Evolutionary conservation across 2,888 invertebrate genomes (phyloP), one percentile per base, ranked within the genome.

Genomic region (Eristalis pertinax): DNA sequence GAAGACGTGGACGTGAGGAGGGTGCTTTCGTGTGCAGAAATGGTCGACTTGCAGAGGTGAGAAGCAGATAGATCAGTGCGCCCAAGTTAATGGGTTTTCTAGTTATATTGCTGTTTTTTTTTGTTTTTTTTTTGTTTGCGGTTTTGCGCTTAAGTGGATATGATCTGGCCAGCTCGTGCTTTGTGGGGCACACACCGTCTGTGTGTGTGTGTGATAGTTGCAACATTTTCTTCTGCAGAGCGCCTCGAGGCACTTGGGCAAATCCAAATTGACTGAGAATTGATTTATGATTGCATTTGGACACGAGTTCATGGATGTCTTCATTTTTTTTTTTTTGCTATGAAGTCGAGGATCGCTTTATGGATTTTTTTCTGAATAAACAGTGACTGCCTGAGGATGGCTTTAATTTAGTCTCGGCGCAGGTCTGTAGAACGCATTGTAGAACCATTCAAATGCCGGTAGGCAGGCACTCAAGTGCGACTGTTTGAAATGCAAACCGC

Each of bases 21-120:
- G 62, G 50, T 13, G 50, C 63, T 68, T 56, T 19, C 15, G 63
- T 70, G 22, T 19, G 13, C 13, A 41, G 13, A 72, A 35, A 50
- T 65, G 73, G 60, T 65, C 72, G 83, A 29, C 73, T 83, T 63
- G 13, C 43, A 62, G 64, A 74, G 79, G 74, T 69, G 64, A 75
- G 79, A 79, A 84, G 60, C 62, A 72, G 72, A 80, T 58, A 72
- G 76, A 84, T 84, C 75, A 72, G 72, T 58, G 58, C 60, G n/a
- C 65, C 69, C 64, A 75, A 84, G 84, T 70, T 79, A 75, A 75
- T 84, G 75, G 69, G 84, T 70, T 84, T 79, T 70, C 79, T 74
- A 26, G 69, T 78, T 69, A 58, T 32, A 41, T 73, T 38, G 29
- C 41, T 32, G 32, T 32, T 32, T 32, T 29, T 29, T 2, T 26